Base-by-base conservation (phyloP, 2,888 invertebrate species). In the Pristionchus fissidentatus region DNA sequence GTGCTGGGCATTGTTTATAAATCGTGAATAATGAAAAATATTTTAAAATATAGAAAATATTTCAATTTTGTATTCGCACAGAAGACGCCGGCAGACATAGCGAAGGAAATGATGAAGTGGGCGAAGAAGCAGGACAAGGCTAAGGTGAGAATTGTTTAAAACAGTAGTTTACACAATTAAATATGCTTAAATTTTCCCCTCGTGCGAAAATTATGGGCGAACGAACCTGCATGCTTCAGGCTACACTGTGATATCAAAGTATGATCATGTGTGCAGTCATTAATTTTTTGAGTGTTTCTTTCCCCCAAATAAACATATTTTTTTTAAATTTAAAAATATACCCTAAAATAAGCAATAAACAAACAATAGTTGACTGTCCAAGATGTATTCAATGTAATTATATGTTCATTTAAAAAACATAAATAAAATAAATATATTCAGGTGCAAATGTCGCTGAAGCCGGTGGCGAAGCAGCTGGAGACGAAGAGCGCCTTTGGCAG, bases 41-140 rank as follows among this genome's bases (percentile, higher is more conserved):
- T 32, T 70, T 70, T 22, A 8, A 70, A 70, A 38, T 70, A 4
- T 70, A 22, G 38, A 32, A 52, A 46, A 7, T 8, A 5, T 57
- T 49, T 38, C 32, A 10, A 85, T 94, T 84, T 92, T 49, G 10
- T 10, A 49, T 49, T 49, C 13, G 19, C 26, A 60, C 92, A 93
- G 87, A 93, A 93, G 85, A 86, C 87, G 3, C 90, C 92, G 8
- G 88, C 89, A n/a, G 88, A 92, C 52, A 87, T 92, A 29, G 89
- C 87, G 46, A 88, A 94, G 93, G 96, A 96, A 90, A 96, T 96
- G 96, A 95, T 95, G 92, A 95, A 95, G 85, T 99, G 99, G 99
- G 99, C 98, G 0, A 96, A 98, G 90, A 96, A 96, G 19, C 94
- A 98, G 87, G 98, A 98, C 93, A 98, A 98, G 93, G 92, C 83